phyloP scores from a whole-genome alignment of 1,140 invertebrate species.

The Acromyrmex charruanus region DNA sequence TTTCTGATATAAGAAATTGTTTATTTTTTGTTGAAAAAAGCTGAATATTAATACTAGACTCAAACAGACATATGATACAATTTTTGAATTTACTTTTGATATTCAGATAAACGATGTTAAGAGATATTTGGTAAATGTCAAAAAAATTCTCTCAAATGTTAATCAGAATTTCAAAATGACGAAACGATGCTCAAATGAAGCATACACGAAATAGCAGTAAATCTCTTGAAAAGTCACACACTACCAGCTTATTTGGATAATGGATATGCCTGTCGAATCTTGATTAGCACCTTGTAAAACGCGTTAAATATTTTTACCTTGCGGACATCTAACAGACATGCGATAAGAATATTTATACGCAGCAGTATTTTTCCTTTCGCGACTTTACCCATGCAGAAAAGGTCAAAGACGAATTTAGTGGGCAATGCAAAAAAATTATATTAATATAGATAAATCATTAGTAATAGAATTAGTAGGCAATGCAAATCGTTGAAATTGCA shows the following conservation, averaged over 20 bases:
- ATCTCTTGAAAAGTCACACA: conserved; percentile 32
- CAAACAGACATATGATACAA: background rate
- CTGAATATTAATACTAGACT: background rate
- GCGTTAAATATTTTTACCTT: conserved; percentile 60
- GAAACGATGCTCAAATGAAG: background rate
- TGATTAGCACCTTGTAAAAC: conserved; percentile 65
- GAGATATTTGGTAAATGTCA: conserved; percentile 13
- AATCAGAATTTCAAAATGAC: conserved; percentile 26
- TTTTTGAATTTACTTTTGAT: conserved; percentile 5
- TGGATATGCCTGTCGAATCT: conserved; percentile 48
- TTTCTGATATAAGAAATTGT: background rate
- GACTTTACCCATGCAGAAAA: conserved; percentile 3
- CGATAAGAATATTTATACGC: conserved; percentile 58
- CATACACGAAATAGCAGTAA: background rate
- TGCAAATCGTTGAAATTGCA: background rate
- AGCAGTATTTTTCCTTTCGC: conserved; percentile 1
- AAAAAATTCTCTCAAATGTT: background rate
- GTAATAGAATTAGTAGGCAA: background rate
- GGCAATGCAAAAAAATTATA: background rate
- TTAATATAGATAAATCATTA: background rate
- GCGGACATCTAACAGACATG: conserved; percentile 38
- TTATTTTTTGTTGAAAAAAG: background rate
- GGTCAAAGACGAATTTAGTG: conserved; percentile 4
- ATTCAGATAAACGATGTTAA: background rate
- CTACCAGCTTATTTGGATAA: conserved; percentile 60